phyloP scores from a whole-genome alignment of 1,140 invertebrate species.

The Spodoptera litura region DNA sequence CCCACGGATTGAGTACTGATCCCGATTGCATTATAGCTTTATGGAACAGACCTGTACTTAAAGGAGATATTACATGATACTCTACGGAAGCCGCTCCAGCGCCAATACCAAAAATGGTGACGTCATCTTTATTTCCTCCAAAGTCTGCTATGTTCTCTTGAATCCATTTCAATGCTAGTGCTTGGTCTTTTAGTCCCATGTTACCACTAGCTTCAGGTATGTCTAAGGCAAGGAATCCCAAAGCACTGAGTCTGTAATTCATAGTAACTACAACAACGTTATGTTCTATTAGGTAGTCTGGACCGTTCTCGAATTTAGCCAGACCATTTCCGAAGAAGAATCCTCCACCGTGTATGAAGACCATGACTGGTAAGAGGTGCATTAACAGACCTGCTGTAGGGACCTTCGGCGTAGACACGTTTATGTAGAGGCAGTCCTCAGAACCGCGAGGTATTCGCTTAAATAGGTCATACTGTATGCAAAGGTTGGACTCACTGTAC shows the following conservation, averaged over 20 bases:
- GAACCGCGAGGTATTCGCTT: constrained; percentile 53
- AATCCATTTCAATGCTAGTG: constrained; percentile 75
- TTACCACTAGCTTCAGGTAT: constrained; percentile 82
- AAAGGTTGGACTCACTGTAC: constrained; percentile 47
- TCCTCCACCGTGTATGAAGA: constrained; percentile 91
- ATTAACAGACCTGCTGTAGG: constrained; percentile 21
- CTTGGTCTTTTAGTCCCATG: constrained; percentile 84
- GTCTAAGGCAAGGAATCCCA: constrained; percentile 83
- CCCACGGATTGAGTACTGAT: constrained; percentile 67
- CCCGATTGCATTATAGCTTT: constrained; percentile 68
- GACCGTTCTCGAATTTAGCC: constrained; percentile 64
- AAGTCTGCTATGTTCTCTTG: constrained; percentile 75
- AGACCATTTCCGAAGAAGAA: constrained; percentile 86
- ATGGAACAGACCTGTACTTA: constrained; percentile 62
- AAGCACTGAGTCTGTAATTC: constrained; percentile 87
- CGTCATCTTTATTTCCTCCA: constrained; percentile 72
- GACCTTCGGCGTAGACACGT: constrained; percentile 63
- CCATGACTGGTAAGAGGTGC: constrained; percentile 88
- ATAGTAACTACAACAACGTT: constrained; percentile 87
- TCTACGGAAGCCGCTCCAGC: constrained; percentile 81
- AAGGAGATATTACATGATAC: constrained; percentile 72
- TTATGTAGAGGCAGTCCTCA: constrained; percentile 72
- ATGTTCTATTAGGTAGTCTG: constrained; percentile 84
- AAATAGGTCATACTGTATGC: constrained; percentile 29
- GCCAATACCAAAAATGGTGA: constrained; percentile 84